Evolutionary conservation across 1,140 invertebrate genomes (phyloP).

Genomic region (Radopholus similis): DNA sequence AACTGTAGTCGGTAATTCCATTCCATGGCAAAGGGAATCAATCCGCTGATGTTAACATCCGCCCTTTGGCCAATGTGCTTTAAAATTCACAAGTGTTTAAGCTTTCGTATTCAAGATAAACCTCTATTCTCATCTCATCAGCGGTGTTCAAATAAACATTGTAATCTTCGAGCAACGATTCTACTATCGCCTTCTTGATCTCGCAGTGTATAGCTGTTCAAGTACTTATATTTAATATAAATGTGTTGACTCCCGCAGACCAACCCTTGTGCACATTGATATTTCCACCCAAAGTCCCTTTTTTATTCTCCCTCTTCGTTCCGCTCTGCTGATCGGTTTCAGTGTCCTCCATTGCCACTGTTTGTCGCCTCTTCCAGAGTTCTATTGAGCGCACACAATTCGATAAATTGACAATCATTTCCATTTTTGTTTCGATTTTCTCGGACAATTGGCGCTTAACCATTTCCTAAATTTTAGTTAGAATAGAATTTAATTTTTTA

Average conservation of each 20-base stretch:
- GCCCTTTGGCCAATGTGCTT: not conserved
- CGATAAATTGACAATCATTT: not conserved
- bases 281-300: no score
- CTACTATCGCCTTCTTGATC: slow-evolving; percentile 4
- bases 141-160: not conserved
- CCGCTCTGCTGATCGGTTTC: not conserved
- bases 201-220: no score
- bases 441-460: not conserved
- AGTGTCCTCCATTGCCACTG: not conserved
- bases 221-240: no score
- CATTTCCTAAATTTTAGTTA: not conserved
- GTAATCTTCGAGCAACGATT: slow-evolving; percentile 7
- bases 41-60: not conserved
- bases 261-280: not conserved
- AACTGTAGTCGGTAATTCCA: not conserved
- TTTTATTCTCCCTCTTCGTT: not conserved
- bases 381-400: slow-evolving; percentile 2
- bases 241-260: no score
- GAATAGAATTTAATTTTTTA: not conserved
- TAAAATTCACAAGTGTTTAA: not conserved
- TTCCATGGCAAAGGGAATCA: not conserved
- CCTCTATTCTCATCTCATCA: not conserved
- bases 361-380: not conserved
- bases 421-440: not conserved
- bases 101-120: not conserved